Evolutionary conservation across 1,140 invertebrate species (phyloP).

Genomic region (Aphelenchoides fujianensis): DNA sequence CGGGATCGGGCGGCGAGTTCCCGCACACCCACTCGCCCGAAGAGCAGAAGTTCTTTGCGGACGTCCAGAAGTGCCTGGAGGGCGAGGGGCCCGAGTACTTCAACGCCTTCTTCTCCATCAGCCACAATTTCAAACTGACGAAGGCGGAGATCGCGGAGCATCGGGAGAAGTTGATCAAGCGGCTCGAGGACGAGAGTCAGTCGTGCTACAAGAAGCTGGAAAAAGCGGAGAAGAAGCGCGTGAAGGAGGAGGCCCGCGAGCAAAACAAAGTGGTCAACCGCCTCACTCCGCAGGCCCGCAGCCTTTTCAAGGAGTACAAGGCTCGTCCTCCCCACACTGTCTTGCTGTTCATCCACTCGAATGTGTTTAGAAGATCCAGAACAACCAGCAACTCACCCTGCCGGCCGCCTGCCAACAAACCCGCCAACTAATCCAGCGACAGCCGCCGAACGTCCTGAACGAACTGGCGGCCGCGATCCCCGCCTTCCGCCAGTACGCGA

Average conservation of each 20-base stretch:
- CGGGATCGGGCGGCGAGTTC: not conserved
- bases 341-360: no score
- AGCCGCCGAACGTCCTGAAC: no score
- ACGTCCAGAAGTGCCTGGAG: not conserved
- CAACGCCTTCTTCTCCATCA: not conserved
- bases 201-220: not conserved
- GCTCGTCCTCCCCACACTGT: no score
- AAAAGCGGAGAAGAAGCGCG: not conserved
- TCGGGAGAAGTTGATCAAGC: not conserved
- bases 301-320: not conserved
- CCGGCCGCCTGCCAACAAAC: no score
- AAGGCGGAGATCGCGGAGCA: not conserved
- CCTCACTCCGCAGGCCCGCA: not conserved
- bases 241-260: not conserved
- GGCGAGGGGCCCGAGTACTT: not conserved
- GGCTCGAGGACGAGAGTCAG: not conserved
- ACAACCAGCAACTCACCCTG: no score
- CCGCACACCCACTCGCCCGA: not conserved
- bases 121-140: not conserved
- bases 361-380: not conserved
- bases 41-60: not conserved
- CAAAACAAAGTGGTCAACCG: not conserved
- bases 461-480: no score
- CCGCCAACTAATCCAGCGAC: no score
- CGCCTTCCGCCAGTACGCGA: no score